These are phyloP conservation scores for Perdita meconis DNA, from an alignment of 2,888 invertebrate genomes.

Conservation along the genomic window DNA sequence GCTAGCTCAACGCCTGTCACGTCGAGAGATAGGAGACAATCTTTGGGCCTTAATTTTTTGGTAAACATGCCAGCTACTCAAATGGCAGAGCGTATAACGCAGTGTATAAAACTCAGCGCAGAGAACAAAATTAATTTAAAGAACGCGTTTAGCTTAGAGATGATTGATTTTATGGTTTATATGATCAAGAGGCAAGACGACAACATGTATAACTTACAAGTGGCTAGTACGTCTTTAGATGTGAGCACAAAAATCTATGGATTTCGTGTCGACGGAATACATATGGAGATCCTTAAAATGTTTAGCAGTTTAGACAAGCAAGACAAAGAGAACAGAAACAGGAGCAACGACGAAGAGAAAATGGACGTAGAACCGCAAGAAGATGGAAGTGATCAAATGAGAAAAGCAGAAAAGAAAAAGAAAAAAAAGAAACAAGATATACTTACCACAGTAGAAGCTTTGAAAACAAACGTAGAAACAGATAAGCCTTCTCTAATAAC, in stretches of 20 bases:
- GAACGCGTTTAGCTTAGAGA: slow-evolving; percentile 94
- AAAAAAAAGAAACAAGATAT: slow-evolving; percentile 68
- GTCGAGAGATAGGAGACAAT: slow-evolving; percentile 66
- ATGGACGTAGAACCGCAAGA: slow-evolving; percentile 29
- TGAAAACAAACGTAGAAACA: slow-evolving; percentile 66
- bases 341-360: slow-evolving; percentile 58
- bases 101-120: slow-evolving; percentile 78
- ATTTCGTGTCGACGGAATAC: slow-evolving; percentile 93
- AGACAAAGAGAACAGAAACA: slow-evolving; percentile 27
- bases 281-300: slow-evolving; percentile 92
- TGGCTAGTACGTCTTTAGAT: slow-evolving; percentile 94
- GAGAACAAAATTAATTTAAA: slow-evolving; percentile 91
- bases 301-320: slow-evolving; percentile 87
- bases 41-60: slow-evolving; percentile 68
- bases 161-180: slow-evolving; percentile 93
- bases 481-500: slow-evolving; percentile 62
- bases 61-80: slow-evolving; percentile 38
- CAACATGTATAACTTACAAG: slow-evolving; percentile 90
- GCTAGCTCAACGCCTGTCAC: background rate
- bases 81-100: slow-evolving; percentile 74
- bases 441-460: slow-evolving; percentile 63
- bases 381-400: slow-evolving; percentile 61
- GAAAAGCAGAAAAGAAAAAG: slow-evolving; percentile 50
- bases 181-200: slow-evolving; percentile 89
- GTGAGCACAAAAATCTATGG: slow-evolving; percentile 96